Evolutionary conservation across 2,113 vertebrate species (phyloP).

Genomic region (Peromyscus polionotus): DNA sequence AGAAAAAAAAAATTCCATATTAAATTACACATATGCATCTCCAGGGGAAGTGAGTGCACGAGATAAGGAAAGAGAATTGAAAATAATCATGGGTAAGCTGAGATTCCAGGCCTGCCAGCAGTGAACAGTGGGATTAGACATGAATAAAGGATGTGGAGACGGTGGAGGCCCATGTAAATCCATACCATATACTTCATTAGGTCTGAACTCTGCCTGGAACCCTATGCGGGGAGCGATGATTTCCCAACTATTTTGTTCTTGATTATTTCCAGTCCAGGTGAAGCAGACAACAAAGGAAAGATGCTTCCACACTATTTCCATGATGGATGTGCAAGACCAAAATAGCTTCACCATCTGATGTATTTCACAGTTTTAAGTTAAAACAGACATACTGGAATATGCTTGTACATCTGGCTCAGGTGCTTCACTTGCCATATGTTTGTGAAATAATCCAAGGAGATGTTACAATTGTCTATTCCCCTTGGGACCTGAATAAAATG

Average conservation of each 20-base stretch:
- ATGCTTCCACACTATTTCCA: constrained; percentile 62
- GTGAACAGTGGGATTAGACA: constrained; percentile 23
- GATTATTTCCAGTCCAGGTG: constrained; percentile 64
- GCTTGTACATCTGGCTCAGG: constrained; percentile 69
- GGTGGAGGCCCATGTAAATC: constrained; percentile 1
- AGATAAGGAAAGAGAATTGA: constrained; percentile 37
- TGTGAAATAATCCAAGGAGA: constrained; percentile 78
- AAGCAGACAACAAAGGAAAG: constrained; percentile 68
- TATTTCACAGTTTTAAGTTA: constrained; percentile 72
- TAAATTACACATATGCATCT: constrained; percentile 54
- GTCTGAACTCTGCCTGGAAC: constrained; percentile 67
- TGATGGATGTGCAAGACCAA: constrained; percentile 73
- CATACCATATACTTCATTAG: constrained; percentile 12
- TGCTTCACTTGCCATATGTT: constrained; percentile 74
- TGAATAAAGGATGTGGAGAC: constrained; percentile 34
- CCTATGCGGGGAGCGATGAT: constrained; percentile 34
- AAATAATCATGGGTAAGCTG: constrained; percentile 57
- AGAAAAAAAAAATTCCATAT: constrained; percentile 68
- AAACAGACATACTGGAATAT: constrained; percentile 77
- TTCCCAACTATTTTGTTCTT: constrained; percentile 67
- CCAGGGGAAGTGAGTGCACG: neutral
- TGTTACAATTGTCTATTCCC: constrained; percentile 56
- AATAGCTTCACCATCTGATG: constrained; percentile 73
- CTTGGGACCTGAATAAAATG: constrained; percentile 75
- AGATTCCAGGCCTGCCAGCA: neutral